Percentiles rank a stretch among this genome's conserved stretches.
Evolutionary conservation across 2,113 vertebrate genomes (phyloP).

Genomic region (Grammomys dolichurus): DNA sequence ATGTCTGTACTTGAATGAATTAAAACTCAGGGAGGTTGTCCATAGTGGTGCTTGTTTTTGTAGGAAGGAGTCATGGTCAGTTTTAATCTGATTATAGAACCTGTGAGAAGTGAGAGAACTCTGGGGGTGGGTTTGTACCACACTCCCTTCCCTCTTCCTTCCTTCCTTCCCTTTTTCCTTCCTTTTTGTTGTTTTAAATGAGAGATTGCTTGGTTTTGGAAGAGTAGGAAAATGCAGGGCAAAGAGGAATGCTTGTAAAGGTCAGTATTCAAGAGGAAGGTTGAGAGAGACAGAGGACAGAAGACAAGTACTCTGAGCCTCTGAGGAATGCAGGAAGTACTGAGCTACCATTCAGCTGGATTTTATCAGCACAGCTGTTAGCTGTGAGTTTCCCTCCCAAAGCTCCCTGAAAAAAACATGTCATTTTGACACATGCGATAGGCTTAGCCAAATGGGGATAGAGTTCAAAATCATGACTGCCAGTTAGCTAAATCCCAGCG

Average conservation of each 20-base stretch:
- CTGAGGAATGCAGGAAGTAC: neutral
- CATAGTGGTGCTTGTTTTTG: constrained; percentile 4
- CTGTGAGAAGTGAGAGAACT: constrained; percentile 11
- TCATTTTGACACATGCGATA: constrained; percentile 57
- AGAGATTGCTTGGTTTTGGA: neutral
- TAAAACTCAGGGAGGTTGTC: constrained; percentile 1
- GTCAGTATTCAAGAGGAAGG: neutral
- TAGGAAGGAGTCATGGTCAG: neutral
- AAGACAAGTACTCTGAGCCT: neutral
- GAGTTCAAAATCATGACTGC: constrained; percentile 48
- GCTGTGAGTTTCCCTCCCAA: constrained; percentile 1
- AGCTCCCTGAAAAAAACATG: neutral
- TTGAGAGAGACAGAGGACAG: neutral
- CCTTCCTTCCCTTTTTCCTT: neutral
- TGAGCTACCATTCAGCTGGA: neutral
- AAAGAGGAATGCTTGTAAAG: neutral
- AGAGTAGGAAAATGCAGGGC: neutral
- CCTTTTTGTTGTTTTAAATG: constrained; percentile 25
- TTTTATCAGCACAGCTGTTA: constrained; percentile 58
- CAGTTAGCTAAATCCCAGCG: constrained; percentile 50
- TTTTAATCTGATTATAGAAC: constrained; percentile 34
- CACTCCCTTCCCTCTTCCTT: rapidly evolving
- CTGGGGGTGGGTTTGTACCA: neutral
- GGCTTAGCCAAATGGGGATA: constrained; percentile 55
- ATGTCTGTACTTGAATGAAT: neutral